These are phyloP conservation scores for Chironomus tentans DNA, from an alignment of 2,888 invertebrate species.

Conservation along the genomic window DNA sequence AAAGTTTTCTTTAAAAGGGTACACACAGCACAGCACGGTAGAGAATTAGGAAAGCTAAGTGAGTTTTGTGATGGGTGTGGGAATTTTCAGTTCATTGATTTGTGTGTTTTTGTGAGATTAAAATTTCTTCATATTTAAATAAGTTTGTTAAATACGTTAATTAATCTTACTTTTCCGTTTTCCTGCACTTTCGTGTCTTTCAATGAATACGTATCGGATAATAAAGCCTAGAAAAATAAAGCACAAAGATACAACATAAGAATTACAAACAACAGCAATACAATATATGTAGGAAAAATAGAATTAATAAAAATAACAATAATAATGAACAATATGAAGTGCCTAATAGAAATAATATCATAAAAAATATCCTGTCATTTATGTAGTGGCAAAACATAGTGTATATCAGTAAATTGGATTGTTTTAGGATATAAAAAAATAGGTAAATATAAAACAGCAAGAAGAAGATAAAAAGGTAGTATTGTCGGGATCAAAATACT, in stretches of 20 bases:
- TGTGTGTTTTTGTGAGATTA: background rate
- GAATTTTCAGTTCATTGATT: background rate
- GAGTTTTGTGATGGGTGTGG: background rate
- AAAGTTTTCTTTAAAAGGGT: no score
- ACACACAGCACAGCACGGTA: no score
- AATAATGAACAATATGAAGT: background rate
- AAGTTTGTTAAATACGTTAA: conserved; percentile 29
- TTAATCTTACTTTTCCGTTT: conserved; percentile 68
- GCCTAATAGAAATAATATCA: background rate
- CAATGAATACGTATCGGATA: conserved; percentile 49
- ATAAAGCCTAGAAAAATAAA: conserved; percentile 52
- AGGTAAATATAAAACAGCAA: no score
- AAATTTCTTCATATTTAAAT: background rate
- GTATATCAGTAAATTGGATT: no score
- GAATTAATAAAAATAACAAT: background rate
- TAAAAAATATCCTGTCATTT: background rate
- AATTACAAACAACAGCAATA: background rate
- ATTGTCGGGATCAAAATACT: no score
- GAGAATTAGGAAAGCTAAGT: background rate
- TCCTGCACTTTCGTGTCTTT: conserved; percentile 64
- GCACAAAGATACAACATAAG: conserved; percentile 32
- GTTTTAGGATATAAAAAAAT: no score
- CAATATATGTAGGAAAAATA: background rate
- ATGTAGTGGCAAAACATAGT: no score
- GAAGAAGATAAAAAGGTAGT: no score